Base-by-base conservation (phyloP, 1,140 invertebrate species). In the Hycleus cichorii region DNA sequence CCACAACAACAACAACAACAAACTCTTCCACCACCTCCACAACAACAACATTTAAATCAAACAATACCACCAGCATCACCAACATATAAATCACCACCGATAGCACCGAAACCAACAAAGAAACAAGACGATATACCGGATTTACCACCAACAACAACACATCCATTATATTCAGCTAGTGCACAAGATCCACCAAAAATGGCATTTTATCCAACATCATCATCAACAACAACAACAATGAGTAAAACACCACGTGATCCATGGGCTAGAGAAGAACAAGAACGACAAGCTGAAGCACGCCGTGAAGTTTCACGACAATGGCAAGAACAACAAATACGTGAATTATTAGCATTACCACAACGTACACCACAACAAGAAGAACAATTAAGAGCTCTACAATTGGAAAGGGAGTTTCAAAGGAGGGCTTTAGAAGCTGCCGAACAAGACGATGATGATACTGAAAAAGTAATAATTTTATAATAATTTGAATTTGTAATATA, bases 351-450 rank as follows among this genome's bases (percentile, higher is more conserved):
- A 1, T 69, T 90, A 47, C 74, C 83, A 6, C 81, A 85, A 25
- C 76, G 89, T 58, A 87, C 85, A 3, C 73, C 84, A 0, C 88
- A 89, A 65, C 90, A 95, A 69, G 91, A 91, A 57, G 91, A 95
- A 70, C 89, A 93, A 65, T 72, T 95, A 11, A 79, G 90, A 52
- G 88, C 90, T 4, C 75, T 95, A 44, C 86, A 88, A 56, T 74
- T 95, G 4, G 92, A 95, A 72, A 79, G 88, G 58, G 92, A 95
- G 70, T 95, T 95, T 71, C 89, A 95, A 64, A 81, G 90, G 40
- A 77, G 92, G 45, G 92, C 91, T 3, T 87, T 88, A 69, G 88
- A 91, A 72, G 78, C 80, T 39, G 81, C 84, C 12, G 83, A 86
- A 40, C 86, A 92, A 64, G 89, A 94, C 46, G 88, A 91, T 18